A percentile compares a stretch with the other conserved stretches of the same genome.
Conservation (phyloP, 2,888 invertebrate species). For the Coleophora flavipennella region DNA sequence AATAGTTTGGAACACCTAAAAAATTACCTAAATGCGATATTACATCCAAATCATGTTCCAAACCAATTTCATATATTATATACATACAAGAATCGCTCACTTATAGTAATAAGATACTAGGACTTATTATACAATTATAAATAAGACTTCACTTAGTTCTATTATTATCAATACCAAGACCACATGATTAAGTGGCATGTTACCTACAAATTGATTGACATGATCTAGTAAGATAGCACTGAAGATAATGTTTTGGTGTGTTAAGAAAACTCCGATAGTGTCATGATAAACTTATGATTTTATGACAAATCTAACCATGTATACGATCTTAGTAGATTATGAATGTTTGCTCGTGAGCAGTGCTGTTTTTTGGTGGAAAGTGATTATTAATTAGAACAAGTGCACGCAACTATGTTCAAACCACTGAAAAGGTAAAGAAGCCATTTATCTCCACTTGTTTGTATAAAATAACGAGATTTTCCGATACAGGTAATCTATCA, state of each 20-base stretch:
- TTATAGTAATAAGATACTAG: no score
- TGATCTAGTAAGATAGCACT: background rate
- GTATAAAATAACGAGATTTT: background rate
- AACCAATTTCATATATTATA: no score
- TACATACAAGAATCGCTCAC: no score
- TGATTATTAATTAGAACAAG: background rate
- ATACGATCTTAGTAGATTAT: constrained; percentile 10
- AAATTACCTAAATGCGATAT: no score
- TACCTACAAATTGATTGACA: background rate
- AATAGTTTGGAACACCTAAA: no score
- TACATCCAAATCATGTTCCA: no score
- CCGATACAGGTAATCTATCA: no score
- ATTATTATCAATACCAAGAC: no score
- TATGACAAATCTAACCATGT: background rate
- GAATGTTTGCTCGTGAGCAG: constrained; percentile 15
- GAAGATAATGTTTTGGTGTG: no score
- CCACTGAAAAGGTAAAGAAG: constrained; percentile 41
- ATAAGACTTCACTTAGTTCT: no score
- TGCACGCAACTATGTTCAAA: constrained; percentile 30
- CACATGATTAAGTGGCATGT: background rate
- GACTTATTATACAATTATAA: no score
- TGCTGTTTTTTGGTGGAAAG: constrained; percentile 7
- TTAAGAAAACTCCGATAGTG: background rate
- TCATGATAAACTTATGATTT: background rate
- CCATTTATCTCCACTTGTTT: background rate